phyloP scores from a whole-genome alignment of 2,113 vertebrate species.

The Raphicerus campestris region DNA sequence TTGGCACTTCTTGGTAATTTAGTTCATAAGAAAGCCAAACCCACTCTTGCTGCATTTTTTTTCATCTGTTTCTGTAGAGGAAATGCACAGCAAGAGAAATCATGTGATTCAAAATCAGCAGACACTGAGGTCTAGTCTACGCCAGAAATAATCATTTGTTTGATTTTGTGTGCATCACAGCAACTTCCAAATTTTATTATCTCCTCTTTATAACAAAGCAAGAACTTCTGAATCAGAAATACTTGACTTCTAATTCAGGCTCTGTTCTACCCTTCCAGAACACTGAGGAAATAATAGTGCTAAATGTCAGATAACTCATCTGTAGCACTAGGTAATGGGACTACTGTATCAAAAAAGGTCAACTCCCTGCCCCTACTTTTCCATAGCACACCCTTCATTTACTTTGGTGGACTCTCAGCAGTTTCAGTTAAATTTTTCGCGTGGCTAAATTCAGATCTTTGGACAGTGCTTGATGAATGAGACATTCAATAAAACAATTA shows the following conservation, averaged over 20 bases:
- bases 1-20: neutral
- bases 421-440: neutral
- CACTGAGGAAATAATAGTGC: neutral
- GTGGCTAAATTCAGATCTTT: neutral
- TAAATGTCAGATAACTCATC: neutral
- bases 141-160: neutral
- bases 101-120: neutral
- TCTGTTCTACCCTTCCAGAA: neutral
- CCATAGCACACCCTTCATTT: neutral
- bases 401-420: neutral
- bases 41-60: neutral
- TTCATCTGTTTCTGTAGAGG: neutral
- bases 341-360: neutral
- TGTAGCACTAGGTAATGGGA: neutral
- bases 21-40: neutral
- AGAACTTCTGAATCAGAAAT: neutral
- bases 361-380: neutral
- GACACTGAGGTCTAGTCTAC: neutral
- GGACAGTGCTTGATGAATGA: neutral
- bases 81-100: neutral
- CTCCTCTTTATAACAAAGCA: neutral
- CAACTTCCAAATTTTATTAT: neutral
- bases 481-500: neutral
- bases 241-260: neutral
- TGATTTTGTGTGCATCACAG: neutral